phyloP scores from a whole-genome alignment of 1,140 invertebrate genomes.

The Diorhabda elongata region DNA sequence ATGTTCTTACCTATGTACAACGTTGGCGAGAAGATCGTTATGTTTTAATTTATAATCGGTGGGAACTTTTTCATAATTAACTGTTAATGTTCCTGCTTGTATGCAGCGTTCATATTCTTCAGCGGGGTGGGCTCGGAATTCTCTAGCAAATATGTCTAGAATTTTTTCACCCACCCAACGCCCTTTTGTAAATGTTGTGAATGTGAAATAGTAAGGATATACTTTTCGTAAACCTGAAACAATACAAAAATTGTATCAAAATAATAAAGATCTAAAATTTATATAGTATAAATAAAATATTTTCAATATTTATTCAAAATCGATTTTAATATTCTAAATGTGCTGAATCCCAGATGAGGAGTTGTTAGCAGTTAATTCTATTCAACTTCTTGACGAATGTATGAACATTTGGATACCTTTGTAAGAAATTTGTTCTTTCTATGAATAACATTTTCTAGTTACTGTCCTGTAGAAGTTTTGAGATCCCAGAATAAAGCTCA shows the following conservation, averaged over 20 bases:
- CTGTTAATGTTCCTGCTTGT: constrained; percentile 82
- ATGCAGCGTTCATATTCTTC: constrained; percentile 91
- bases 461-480: no score
- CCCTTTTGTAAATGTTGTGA: constrained; percentile 95
- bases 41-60: constrained; percentile 89
- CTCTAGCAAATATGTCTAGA: constrained; percentile 87
- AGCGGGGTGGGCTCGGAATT: constrained; percentile 89
- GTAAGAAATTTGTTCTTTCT: no score
- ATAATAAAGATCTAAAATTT: no score
- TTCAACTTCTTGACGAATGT: no score
- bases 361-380: no score
- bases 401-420: no score
- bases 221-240: constrained; percentile 90
- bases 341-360: no score
- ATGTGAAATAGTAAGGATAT: constrained; percentile 97
- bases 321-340: no score
- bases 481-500: no score
- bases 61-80: constrained; percentile 91
- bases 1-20: constrained; percentile 83
- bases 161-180: constrained; percentile 95
- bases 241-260: neutral
- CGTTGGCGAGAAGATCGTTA: constrained; percentile 91
- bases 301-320: no score
- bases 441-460: no score
- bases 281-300: no score